Conservation (phyloP, 2,113 vertebrate genomes). For the Protobothrops flavoviridis region DNA sequence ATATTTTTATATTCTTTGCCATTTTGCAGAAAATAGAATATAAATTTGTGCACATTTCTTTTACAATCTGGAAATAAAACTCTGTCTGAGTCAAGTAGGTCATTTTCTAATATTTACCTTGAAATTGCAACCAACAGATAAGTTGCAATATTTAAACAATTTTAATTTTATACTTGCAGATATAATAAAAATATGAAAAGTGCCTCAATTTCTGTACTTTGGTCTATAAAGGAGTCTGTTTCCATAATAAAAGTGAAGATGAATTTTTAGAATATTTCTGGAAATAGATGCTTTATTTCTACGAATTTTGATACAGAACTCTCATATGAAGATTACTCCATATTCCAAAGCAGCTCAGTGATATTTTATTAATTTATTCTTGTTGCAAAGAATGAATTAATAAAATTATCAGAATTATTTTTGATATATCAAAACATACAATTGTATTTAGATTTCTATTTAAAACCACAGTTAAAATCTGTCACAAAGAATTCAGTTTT, state of each 20-base stretch:
- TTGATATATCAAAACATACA: background rate
- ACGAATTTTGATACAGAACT: background rate
- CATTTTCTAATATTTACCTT: slow-evolving; percentile 31
- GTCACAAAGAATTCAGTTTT: background rate
- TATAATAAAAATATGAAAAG: background rate
- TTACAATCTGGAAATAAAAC: slow-evolving; percentile 8
- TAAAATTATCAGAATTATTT: background rate
- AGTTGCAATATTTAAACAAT: slow-evolving; percentile 21
- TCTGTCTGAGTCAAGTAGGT: background rate
- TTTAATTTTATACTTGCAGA: slow-evolving; percentile 18
- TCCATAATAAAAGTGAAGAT: background rate
- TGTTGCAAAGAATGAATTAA: no score
- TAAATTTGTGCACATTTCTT: slow-evolving; percentile 17
- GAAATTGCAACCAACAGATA: slow-evolving; percentile 26
- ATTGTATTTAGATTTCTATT: background rate
- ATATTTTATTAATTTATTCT: background rate
- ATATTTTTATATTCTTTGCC: slow-evolving; percentile 1
- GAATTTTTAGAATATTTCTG: background rate
- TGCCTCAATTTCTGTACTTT: background rate
- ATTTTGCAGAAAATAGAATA: slow-evolving; percentile 28
- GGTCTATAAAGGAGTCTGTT: background rate
- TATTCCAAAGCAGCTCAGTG: background rate
- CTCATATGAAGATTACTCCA: background rate
- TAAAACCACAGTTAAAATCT: background rate
- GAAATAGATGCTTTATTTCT: background rate